Evolutionary conservation across 2,888 invertebrate species (phyloP), one percentile per base, ranked within the genome.

Genomic region (Rhamphomyia laevipes): DNA sequence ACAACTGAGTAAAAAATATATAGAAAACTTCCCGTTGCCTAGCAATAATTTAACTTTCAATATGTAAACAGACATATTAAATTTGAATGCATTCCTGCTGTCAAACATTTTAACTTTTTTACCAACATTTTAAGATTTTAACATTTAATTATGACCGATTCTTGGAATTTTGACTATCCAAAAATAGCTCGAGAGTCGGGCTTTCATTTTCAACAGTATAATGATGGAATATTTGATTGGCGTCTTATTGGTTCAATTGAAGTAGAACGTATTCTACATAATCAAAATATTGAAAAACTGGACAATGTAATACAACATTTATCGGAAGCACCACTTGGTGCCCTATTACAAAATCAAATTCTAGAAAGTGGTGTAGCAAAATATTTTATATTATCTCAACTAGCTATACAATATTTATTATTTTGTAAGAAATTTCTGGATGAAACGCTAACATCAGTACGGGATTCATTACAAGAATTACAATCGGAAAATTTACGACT

Each of bases 281-380:
- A 68, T 4, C 66, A 68, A 48, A 62, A 65, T 51, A 58, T 67
- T 38, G 69, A 70, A 48, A 53, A 64, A 13, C 58, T 70, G 10
- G 69, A 70, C 50, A 56, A 57, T 4, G 57, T 64, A 7, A 51
- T 69, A 33, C 40, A 48, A 7, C 66, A 68, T 45, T 58, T 70
- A 5, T 61, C 69, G 1, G 68, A 68, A 55, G 67, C 63, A 1
- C 67, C 70, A 2, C 49, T 70, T 31, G 63, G 63, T 7, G 57
- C 63, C 2, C 57, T 66, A 9, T 52, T 70, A 27, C 64, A 68
- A 37, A 63, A 62, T 2, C 62, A 66, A 45, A 61, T 70, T 18
- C 55, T 70, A 44, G 70, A 70, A 49, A 65, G 66, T 44, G 67
- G 67, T n/a, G 63, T 70, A 13, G 62, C 64, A 21, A 70, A 70